phyloP scores from a whole-genome alignment of 2,797 vertebrate genomes.

The Rachycentron canadum region DNA sequence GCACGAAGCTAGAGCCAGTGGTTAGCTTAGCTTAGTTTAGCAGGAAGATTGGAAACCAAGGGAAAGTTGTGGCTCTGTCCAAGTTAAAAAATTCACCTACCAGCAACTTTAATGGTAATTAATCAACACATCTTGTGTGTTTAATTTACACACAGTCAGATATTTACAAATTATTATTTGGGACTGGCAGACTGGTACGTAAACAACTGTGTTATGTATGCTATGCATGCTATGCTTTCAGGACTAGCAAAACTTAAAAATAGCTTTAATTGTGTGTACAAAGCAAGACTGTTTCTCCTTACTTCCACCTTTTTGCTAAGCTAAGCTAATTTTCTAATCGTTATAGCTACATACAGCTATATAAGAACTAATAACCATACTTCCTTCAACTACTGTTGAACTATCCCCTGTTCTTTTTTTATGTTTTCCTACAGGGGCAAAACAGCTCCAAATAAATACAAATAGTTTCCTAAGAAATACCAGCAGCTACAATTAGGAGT shows the following conservation, averaged over 20 bases:
- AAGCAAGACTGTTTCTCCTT: not conserved
- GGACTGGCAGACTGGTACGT: no score
- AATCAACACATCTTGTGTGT: no score
- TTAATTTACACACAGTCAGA: no score
- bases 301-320: not conserved
- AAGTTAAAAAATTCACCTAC: no score
- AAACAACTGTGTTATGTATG: no score
- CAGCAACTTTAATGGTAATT: no score
- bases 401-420: not conserved
- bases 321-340: not conserved
- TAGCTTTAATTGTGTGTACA: no score
- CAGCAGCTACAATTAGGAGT: conserved; percentile 9
- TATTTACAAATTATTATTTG: no score
- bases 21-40: not conserved
- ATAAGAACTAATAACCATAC: not conserved
- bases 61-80: not conserved
- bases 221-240: no score
- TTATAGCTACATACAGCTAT: not conserved
- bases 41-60: no score
- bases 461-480: conserved; percentile 8
- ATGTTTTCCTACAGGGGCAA: not conserved
- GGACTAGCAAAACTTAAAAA: no score
- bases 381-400: not conserved
- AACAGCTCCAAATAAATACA: not conserved
- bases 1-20: not conserved